Conservation (phyloP, 1,140 invertebrate genomes). For the Euura saliciscinereae region DNA sequence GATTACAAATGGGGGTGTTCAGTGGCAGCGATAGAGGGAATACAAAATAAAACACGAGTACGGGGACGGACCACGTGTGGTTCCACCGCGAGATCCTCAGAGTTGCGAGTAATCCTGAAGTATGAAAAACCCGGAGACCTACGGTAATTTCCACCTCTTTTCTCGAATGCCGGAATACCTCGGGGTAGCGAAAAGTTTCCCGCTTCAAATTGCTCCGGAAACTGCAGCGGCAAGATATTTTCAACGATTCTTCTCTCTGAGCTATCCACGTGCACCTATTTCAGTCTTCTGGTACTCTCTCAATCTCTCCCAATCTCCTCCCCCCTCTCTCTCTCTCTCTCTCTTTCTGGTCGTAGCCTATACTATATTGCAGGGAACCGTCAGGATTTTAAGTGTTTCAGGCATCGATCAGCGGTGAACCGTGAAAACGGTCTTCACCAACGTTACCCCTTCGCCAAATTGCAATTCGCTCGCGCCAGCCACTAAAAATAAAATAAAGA, state of each 20-base stretch:
- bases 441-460: background rate
- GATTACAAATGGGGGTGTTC: slow-evolving; percentile 45
- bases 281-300: background rate
- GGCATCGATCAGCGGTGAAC: slow-evolving; percentile 4
- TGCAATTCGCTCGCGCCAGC: background rate
- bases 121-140: background rate
- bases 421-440: slow-evolving; percentile 1
- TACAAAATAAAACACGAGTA: slow-evolving; percentile 34
- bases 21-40: slow-evolving; percentile 35
- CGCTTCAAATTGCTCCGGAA: background rate
- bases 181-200: background rate
- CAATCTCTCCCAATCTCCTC: background rate
- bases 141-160: background rate
- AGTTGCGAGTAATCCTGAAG: background rate
- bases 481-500: background rate
- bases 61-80: background rate
- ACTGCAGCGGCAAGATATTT: background rate
- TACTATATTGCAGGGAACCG: background rate
- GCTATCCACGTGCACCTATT: no score
- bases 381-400: slow-evolving; percentile 7
- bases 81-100: background rate
- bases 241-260: background rate
- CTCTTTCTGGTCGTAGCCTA: background rate
- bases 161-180: no score
- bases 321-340: no score